These are phyloP conservation scores for Acanthosepion lycidas DNA, from an alignment of 2,888 invertebrate species.

Conservation along the genomic window DNA sequence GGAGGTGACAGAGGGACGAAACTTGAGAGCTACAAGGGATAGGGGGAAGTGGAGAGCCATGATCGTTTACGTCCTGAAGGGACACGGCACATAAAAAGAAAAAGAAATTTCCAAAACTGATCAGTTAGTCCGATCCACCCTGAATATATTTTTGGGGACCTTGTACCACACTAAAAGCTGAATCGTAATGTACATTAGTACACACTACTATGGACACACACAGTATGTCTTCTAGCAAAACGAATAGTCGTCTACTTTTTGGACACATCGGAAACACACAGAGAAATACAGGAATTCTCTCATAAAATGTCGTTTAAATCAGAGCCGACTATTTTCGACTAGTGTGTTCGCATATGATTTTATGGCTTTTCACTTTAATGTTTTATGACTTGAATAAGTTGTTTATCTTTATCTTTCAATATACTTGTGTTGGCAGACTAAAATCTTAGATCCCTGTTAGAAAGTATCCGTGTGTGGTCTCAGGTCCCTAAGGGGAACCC, in stretches of 20 bases:
- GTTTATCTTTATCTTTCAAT: background rate
- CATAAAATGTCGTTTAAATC: background rate
- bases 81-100: too few relatives aligned
- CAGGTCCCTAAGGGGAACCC: background rate
- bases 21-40: too few relatives aligned
- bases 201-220: background rate
- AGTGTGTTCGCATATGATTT: background rate
- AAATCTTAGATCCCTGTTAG: background rate
- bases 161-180: background rate
- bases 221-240: background rate
- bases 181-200: background rate
- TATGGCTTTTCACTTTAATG: background rate
- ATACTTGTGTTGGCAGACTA: background rate
- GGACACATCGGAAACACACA: background rate
- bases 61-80: too few relatives aligned
- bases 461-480: background rate
- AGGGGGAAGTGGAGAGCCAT: too few relatives aligned
- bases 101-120: too few relatives aligned
- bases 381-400: background rate
- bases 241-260: background rate
- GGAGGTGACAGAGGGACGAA: too few relatives aligned
- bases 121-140: too few relatives aligned
- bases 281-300: background rate
- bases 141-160: too few relatives aligned
- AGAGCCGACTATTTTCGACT: background rate